A percentile compares a stretch with the other conserved stretches of the same genome.
These are phyloP conservation scores for Halictus quadricinctus DNA, from an alignment of 2,888 invertebrate species.

Conservation along the genomic window DNA sequence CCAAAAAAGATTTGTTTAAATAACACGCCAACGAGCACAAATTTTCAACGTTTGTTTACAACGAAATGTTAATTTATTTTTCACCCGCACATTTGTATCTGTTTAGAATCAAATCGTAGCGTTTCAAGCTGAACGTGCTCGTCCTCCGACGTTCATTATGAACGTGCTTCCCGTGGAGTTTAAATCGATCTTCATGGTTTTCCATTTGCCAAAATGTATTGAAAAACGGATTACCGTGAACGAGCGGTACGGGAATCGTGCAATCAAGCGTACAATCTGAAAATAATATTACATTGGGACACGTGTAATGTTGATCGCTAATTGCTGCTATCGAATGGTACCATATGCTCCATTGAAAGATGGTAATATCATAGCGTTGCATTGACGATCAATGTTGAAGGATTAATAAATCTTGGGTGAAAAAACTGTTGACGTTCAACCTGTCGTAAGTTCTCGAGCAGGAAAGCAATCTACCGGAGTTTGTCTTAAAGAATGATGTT, in stretches of 20 bases:
- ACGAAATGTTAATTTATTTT: neutral
- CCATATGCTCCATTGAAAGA: neutral
- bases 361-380: neutral
- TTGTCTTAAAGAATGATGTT: neutral
- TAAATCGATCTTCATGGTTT: slow-evolving; percentile 15
- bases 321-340: neutral
- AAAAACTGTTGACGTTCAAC: neutral
- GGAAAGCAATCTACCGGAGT: neutral
- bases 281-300: neutral
- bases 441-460: neutral
- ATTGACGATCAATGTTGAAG: neutral
- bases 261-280: neutral
- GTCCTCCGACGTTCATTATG: slow-evolving; percentile 25
- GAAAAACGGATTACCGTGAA: neutral
- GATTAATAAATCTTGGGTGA: neutral
- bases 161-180: slow-evolving; percentile 21
- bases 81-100: neutral
- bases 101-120: neutral
- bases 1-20: neutral
- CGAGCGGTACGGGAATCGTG: neutral
- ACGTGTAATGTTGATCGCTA: neutral
- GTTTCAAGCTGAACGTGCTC: neutral
- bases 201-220: slow-evolving; percentile 7
- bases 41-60: neutral
- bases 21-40: neutral